Percentiles rank a stretch among this genome's conserved stretches.
These are phyloP conservation scores for Peromyscus nudipes DNA, from an alignment of 2,797 vertebrate genomes.

Conservation along the genomic window DNA sequence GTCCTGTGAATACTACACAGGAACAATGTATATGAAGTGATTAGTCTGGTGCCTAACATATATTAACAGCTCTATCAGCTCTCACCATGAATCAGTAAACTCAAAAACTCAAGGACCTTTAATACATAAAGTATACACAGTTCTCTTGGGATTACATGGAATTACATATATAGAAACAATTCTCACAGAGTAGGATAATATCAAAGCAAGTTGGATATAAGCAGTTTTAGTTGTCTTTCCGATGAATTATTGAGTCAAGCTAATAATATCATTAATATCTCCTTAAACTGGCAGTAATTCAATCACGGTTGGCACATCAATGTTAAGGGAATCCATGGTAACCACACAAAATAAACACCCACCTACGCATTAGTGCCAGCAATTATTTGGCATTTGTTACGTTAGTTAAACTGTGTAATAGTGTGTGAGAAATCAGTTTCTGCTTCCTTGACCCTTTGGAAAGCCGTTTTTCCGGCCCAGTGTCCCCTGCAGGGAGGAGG, in stretches of 20 bases:
- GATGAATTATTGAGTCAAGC: constrained; percentile 60
- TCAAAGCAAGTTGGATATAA: constrained; percentile 20
- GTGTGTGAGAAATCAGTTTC: constrained; percentile 80
- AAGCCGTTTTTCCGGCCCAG: constrained; percentile 62
- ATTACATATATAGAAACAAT: constrained; percentile 44
- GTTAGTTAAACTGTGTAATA: constrained; percentile 80
- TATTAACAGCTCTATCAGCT: background rate
- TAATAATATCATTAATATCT: constrained; percentile 73
- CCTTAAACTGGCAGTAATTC: constrained; percentile 69
- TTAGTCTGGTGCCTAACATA: constrained; percentile 32
- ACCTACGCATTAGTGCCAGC: constrained; percentile 69
- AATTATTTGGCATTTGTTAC: constrained; percentile 81
- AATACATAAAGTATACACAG: background rate
- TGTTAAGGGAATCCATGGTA: constrained; percentile 77
- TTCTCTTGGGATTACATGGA: background rate
- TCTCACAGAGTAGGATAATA: background rate
- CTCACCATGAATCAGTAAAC: constrained; percentile 11
- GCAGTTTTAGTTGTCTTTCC: constrained; percentile 52
- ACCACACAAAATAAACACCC: constrained; percentile 79
- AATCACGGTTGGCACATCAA: constrained; percentile 38
- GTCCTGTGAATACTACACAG: background rate
- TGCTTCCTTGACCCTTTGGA: constrained; percentile 80
- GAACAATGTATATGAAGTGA: background rate
- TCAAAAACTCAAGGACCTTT: background rate
- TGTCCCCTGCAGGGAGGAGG: constrained; percentile 36